Base-by-base conservation (phyloP, 2,888 invertebrate genomes). In the Ferdinandea cuprea region DNA sequence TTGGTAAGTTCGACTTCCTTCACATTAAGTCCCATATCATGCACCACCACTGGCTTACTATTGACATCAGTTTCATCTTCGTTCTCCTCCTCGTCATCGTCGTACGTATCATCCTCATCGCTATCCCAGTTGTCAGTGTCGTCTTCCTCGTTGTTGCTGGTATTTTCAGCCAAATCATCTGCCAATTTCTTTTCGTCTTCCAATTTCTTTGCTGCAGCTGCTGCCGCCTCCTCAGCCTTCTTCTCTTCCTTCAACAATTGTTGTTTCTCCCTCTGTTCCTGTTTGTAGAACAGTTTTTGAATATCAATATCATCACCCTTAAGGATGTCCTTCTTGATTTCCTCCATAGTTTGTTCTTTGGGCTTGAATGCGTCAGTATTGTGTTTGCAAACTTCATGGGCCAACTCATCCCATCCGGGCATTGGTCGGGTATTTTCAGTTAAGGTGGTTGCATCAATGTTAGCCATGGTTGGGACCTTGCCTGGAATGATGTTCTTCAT, bases 321-420 rank as follows among this genome's bases (percentile, higher is more conserved):
- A 0, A 78, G 65, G 11, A 80, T 85, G 37, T 65, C 63, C 28
- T 68, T 74, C 11, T 69, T 81, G 44, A 80, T 68, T 8, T 85
- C 74, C 13, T 77, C 79, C 50, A 83, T 68, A 40, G 85, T 76
- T 72, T 84, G 76, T 30, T 74, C 80, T 7, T 84, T 65, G 21
- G 85, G 81, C 46, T 84, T 79, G 32, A 85, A 84, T 8, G 81
- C 69, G 48, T 87, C 85, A 5, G 58, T 44, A 50, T 79, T 76
- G 30, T 89, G 89, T 78, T 89, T 90, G 88, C 91, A 91, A 3
- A 90, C 87, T 44, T 88, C 88, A 58, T 89, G 89, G 0, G 89
- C 89, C 46, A 91, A 81, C 7, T 88, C 81, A 7, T 89, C 86
- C 91, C 91, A 91, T 11, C 89, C 88, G 2, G 87, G 88, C 32